A percentile compares a stretch with the other conserved stretches of the same genome.
phyloP scores from a whole-genome alignment of 1,140 invertebrate genomes.

The Dryas iulia region DNA sequence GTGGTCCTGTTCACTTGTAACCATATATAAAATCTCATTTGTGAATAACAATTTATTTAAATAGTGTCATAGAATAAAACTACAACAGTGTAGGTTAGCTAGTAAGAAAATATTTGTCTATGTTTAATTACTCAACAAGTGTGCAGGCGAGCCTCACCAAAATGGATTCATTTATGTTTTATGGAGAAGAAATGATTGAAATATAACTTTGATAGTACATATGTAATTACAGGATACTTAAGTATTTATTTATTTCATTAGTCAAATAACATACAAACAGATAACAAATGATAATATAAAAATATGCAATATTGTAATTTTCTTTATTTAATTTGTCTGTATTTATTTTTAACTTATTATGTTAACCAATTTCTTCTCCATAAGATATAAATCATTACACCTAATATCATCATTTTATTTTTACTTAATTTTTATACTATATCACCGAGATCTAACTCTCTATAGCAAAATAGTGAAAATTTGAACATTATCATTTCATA shows the following conservation, averaged over 20 bases:
- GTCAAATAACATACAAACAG: neutral
- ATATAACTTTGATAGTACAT: too few relatives aligned
- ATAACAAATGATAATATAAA: neutral
- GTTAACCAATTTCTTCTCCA: neutral
- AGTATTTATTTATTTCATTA: too few relatives aligned
- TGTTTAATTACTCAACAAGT: constrained; percentile 33
- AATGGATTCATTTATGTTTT: constrained; percentile 5
- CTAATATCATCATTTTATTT: neutral
- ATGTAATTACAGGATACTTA: too few relatives aligned
- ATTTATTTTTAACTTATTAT: neutral
- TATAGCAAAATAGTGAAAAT: constrained; percentile 18
- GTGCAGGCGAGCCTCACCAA: constrained; percentile 24
- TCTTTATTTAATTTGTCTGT: neutral
- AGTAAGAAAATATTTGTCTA: constrained; percentile 43
- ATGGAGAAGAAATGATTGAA: neutral
- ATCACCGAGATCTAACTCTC: constrained; percentile 19
- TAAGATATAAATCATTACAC: neutral
- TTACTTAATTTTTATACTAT: neutral
- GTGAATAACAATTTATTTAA: constrained; percentile 36
- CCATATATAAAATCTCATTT: constrained; percentile 37
- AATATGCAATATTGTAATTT: neutral
- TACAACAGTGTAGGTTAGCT: constrained; percentile 36
- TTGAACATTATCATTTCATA: constrained; percentile 25
- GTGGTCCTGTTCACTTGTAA: constrained; percentile 44
- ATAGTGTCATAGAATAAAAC: constrained; percentile 44